phyloP scores from a whole-genome alignment of 1,140 invertebrate genomes.

The Hyles euphorbiae region DNA sequence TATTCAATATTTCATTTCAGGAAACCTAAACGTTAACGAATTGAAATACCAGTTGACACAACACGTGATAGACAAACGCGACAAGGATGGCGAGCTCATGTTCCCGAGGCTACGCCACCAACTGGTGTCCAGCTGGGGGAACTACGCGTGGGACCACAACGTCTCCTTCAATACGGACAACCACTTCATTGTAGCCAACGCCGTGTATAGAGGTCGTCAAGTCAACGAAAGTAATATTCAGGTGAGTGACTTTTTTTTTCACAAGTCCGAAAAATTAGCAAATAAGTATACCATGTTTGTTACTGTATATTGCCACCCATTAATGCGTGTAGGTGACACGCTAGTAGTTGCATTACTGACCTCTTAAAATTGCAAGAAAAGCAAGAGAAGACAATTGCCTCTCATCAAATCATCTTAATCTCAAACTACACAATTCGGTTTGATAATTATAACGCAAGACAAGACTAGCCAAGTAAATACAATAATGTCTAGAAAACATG shows the following conservation, averaged over 20 bases:
- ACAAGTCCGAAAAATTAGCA: too few species aligned
- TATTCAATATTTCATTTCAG: constrained; percentile 24
- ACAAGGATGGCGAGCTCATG: constrained; percentile 75
- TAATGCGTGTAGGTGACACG: too few species aligned
- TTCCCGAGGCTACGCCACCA: constrained; percentile 78
- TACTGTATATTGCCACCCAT: too few species aligned
- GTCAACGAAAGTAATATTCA: constrained; percentile 85
- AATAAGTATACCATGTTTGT: too few species aligned
- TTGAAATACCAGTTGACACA: constrained; percentile 66
- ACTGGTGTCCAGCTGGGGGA: constrained; percentile 80
- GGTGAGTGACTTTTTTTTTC: constrained; percentile 55
- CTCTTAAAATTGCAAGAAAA: too few species aligned
- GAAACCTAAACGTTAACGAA: constrained; percentile 58
- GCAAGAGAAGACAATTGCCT: too few species aligned
- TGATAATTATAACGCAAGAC: too few species aligned
- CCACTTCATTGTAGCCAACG: constrained; percentile 80
- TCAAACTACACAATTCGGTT: too few species aligned
- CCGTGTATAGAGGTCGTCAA: constrained; percentile 79
- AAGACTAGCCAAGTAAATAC: too few species aligned
- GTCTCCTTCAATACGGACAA: constrained; percentile 81
- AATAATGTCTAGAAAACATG: too few species aligned
- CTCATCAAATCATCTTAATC: too few species aligned
- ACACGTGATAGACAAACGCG: constrained; percentile 75
- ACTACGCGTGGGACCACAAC: constrained; percentile 80
- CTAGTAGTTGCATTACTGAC: too few species aligned